Conservation (phyloP, 2,888 invertebrate species). For the Masnerella sp. region DNA sequence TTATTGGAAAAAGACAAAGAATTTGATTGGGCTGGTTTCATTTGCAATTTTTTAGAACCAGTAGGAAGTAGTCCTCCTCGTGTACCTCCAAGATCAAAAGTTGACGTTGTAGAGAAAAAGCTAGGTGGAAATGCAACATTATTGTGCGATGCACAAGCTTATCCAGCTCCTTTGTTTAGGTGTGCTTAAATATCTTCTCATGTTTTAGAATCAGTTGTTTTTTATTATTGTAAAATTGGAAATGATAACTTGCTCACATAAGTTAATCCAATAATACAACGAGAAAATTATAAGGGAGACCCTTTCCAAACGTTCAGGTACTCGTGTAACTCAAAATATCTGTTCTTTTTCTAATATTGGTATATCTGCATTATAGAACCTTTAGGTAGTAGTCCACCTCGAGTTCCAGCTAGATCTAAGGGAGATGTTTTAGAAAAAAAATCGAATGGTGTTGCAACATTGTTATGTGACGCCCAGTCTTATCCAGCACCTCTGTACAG, state of each 20-base stretch:
- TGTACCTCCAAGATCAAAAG: slow-evolving; percentile 78
- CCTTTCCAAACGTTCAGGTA: slow-evolving; percentile 30
- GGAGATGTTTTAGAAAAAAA: slow-evolving; percentile 73
- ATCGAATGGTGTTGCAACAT: slow-evolving; percentile 66
- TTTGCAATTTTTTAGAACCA: slow-evolving; percentile 77
- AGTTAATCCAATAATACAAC: not conserved
- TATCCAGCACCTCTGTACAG: slow-evolving; percentile 83
- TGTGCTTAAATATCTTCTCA: slow-evolving; percentile 60
- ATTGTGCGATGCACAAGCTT: slow-evolving; percentile 85
- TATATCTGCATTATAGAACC: slow-evolving; percentile 77
- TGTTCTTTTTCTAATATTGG: not conserved
- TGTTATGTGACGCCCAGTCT: slow-evolving; percentile 84
- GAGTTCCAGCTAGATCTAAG: slow-evolving; percentile 79
- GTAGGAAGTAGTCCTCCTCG: slow-evolving; percentile 80
- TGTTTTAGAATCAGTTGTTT: no score
- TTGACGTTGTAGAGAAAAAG: slow-evolving; percentile 71
- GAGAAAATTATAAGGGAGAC: slow-evolving; percentile 3
- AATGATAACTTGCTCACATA: no score
- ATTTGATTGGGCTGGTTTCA: no score
- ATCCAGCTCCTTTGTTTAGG: slow-evolving; percentile 83
- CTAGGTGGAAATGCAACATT: slow-evolving; percentile 68
- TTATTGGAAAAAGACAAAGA: no score
- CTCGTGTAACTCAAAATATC: not conserved
- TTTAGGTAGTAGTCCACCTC: slow-evolving; percentile 80
- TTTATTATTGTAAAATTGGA: no score